A percentile compares a stretch with the other conserved stretches of the same genome.
phyloP scores from a whole-genome alignment of 2,113 vertebrate genomes.

The Pachycephala philippinensis region DNA sequence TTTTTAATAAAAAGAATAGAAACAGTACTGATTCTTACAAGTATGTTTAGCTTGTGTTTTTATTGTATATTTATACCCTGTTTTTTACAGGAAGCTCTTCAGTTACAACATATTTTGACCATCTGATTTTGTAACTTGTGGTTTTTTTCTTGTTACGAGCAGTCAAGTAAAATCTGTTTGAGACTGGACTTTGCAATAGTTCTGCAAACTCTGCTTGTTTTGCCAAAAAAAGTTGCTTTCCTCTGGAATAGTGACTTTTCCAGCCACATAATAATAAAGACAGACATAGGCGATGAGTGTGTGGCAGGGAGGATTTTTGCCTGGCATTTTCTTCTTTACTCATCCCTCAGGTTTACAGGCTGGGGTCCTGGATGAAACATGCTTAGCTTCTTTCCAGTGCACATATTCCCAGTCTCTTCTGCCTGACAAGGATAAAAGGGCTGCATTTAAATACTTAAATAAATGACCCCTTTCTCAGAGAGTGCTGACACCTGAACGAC shows the following conservation, averaged over 20 bases:
- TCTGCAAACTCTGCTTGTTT: neutral
- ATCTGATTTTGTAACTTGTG: neutral
- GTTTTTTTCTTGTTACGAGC: neutral
- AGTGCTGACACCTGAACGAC: neutral
- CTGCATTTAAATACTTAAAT: neutral
- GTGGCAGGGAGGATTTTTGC: neutral
- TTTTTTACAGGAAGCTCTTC: neutral
- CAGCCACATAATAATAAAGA: neutral
- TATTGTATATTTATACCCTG: neutral
- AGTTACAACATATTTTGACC: neutral
- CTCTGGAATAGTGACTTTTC: neutral
- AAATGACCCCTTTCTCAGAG: neutral
- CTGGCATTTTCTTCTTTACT: neutral
- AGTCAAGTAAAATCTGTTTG: neutral
- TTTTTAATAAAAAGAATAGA: conserved; percentile 44
- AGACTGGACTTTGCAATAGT: neutral
- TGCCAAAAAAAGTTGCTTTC: neutral
- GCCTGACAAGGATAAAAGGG: neutral
- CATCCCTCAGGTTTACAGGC: neutral
- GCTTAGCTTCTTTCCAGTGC: neutral
- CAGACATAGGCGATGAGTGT: neutral
- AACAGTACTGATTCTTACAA: conserved; percentile 56
- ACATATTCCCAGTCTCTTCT: neutral
- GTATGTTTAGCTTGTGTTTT: conserved; percentile 56
- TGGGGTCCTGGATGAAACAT: neutral